These are phyloP conservation scores for Drosophila rubida DNA, from an alignment of 2,888 invertebrate species.

Conservation along the genomic window DNA sequence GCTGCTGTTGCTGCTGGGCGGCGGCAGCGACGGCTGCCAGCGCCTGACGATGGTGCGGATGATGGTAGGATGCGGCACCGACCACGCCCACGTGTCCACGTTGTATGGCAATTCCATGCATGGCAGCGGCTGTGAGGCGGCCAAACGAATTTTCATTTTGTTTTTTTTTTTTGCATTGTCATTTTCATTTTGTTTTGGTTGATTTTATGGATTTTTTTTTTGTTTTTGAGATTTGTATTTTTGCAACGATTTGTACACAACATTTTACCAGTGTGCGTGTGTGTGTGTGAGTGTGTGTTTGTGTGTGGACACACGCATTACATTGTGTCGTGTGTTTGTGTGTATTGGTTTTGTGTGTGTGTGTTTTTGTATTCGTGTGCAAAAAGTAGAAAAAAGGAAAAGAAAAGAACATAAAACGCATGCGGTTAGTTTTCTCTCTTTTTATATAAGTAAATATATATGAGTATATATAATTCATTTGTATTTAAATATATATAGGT, in stretches of 20 bases:
- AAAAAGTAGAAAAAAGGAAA: slow-evolving; percentile 83
- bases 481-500: slow-evolving; percentile 34
- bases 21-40: slow-evolving; percentile 89
- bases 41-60: slow-evolving; percentile 85
- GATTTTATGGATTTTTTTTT: slow-evolving; percentile 43
- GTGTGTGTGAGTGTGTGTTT: slow-evolving; percentile 32
- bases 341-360: slow-evolving; percentile 33
- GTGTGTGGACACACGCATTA: slow-evolving; percentile 46
- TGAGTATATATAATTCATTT: slow-evolving; percentile 45
- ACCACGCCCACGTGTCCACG: slow-evolving; percentile 88
- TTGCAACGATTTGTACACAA: slow-evolving; percentile 77
- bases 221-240: slow-evolving; percentile 47
- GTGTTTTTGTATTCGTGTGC: slow-evolving; percentile 70
- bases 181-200: slow-evolving; percentile 35
- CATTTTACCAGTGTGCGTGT: slow-evolving; percentile 68
- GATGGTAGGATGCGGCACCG: slow-evolving; percentile 85
- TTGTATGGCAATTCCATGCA: slow-evolving; percentile 94
- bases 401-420: slow-evolving; percentile 84
- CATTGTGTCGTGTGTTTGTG: slow-evolving; percentile 47
- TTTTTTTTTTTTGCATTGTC: slow-evolving; percentile 46
- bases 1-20: slow-evolving; percentile 84
- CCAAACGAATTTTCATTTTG: slow-evolving; percentile 44
- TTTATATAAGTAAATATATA: slow-evolving; percentile 70
- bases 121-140: slow-evolving; percentile 86
- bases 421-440: slow-evolving; percentile 83